phyloP scores from a whole-genome alignment of 1,140 invertebrate species.

The Schlechtendalia chinensis region DNA sequence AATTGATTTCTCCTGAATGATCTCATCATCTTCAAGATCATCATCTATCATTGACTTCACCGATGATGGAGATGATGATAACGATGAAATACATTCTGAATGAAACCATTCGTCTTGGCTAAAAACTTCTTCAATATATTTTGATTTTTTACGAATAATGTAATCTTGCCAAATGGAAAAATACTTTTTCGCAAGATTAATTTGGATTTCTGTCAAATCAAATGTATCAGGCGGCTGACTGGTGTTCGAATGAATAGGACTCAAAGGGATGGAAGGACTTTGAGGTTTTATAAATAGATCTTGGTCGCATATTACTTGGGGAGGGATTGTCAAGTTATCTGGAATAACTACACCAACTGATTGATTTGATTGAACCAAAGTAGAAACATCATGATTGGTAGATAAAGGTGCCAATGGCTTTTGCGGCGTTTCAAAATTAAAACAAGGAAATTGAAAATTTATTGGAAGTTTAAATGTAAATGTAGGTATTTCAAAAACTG shows the following conservation, averaged over 20 bases:
- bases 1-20: conserved; percentile 4
- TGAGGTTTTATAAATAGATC: neutral
- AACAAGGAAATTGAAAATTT: neutral
- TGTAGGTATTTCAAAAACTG: neutral
- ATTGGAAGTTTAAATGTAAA: conserved; percentile 20
- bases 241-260: neutral
- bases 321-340: neutral
- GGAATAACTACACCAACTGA: too few relatives aligned
- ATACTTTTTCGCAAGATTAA: conserved; percentile 22
- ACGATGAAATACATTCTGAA: conserved; percentile 25
- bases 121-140: conserved; percentile 7
- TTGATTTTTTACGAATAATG: conserved; percentile 1
- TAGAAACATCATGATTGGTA: neutral
- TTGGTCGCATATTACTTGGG: neutral
- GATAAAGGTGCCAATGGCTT: neutral
- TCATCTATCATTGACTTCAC: neutral
- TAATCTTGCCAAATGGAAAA: conserved; percentile 2
- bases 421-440: neutral
- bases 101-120: neutral
- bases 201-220: neutral
- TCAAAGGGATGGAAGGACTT: neutral
- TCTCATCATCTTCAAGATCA: neutral
- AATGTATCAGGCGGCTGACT: neutral
- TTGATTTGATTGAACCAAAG: neutral
- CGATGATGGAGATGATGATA: conserved; percentile 15